Base-by-base conservation (phyloP, 2,797 vertebrate species). In the Acrossocheilus fasciatus region DNA sequence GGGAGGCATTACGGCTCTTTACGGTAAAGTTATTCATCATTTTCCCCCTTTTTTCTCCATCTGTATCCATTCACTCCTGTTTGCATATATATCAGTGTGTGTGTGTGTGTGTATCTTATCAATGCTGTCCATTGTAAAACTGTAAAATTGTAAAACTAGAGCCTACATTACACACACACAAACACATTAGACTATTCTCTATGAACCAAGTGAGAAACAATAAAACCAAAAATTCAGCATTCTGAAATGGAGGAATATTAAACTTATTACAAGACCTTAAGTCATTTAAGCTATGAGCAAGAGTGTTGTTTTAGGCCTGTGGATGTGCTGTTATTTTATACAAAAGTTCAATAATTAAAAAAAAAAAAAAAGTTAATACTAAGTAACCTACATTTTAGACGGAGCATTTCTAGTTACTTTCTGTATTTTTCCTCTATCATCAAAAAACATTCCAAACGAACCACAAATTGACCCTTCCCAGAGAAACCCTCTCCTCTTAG, bases 11-110 rank as follows among this genome's bases (percentile, higher is more conserved):
- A 89, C 18, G 4, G 26, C 45, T 77, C 62, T 83, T 69, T 83
- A 59, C 75, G 52, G 78, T 83, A 73, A 86, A 78, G 80, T 81
- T 87, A 54, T 88, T 88, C 64, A 88, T 77, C 26, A 69, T 87
- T 87, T 73, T 54, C 57, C 45, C 66, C 26, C 12, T 34, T 26
- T 36, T 39, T 75, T 54, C 36, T 64, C 82, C 26, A 39, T 72
- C 76, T 70, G 78, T 70, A 73, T 77, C 57, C 43, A 59, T 86
- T 57, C 23, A 20, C 20, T 50, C 62, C 76, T 43, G 3, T 57
- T 39, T 84, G 57, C 18, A 52, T 75, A 82, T 73, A 45, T 74
- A 54, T 81, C 45, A n/a, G 69, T 57, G 73, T 87, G 59, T 80
- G 75, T 85, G 39, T 36, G 34, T 36, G 30, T 36, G 34, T 30